Base-by-base conservation (phyloP, 2,888 invertebrate species). In the Ypsolopha scabrella region DNA sequence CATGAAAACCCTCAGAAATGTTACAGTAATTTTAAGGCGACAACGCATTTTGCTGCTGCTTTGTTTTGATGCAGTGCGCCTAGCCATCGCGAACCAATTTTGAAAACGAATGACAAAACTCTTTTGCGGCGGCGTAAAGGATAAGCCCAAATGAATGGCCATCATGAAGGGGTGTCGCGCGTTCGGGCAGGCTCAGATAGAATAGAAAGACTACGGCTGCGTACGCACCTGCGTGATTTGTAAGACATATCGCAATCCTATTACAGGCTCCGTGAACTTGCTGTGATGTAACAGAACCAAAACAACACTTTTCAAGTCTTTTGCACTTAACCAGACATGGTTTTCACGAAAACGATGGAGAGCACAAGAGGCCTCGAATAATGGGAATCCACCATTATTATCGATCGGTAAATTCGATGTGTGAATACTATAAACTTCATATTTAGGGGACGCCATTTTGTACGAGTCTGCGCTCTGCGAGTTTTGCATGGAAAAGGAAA, bases 151-250 rank as follows among this genome's bases (percentile, higher is more conserved):
- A 83, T 80, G 85, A 86, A 83, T 85, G 83, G 83, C 82, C 82
- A 82, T 77, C 80, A 86, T 83, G 85, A 76, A 80, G 75, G 82
- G 79, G 72, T 69, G 73, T 73, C 83, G 88, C 88, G 88, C 88
- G 88, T 90, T 90, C 90, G 94, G 93, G 94, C 94, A 94, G 91
- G 93, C 94, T 90, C 94, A 94, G 93, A 93, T 90, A 90, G 91
- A 90, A 90, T 90, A 90, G 90, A 89, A 87, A 90, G 91, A 91
- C 90, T 93, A 94, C 94, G 94, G 90, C 95, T 95, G 95, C 95
- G 95, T 95, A 94, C 94, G 95, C 94, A 95, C 95, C 94, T 95
- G 94, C 93, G 94, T 94, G 92, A 83, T 86, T 85, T 81, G 83
- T 79, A 74, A 78, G 71, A 79, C 85, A 86, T 86, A 76, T 78